Base-by-base conservation (phyloP, 2,113 vertebrate species). In the Diadophis punctatus region DNA sequence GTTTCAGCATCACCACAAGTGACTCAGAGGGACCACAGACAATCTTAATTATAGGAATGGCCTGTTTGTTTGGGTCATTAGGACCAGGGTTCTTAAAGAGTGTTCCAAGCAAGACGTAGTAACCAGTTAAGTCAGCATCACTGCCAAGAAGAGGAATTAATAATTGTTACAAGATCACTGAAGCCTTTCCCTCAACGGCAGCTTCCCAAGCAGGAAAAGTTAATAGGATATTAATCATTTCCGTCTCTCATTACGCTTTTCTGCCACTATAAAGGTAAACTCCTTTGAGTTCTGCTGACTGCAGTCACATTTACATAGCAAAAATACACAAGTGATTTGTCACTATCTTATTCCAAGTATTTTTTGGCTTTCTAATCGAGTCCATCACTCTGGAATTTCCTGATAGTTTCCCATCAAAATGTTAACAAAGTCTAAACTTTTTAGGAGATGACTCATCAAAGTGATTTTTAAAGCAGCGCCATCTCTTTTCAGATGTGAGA, bases 11-110 rank as follows among this genome's bases (percentile, higher is more conserved):
- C 95, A 99, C 98, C 94, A 99, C 97, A 92, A 98, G 98, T 58
- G 99, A 99, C 92, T 98, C 98, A 0, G 98, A 98, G 1, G 99
- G 99, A 43, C 99, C 99, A 0, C 99, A 99, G 91, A 98, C 97
- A 0, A 99, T 98, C 96, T 97, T 98, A 23, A 92, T 52, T 1
- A 99, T 97, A 27, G 98, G 95, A 86, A 99, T 97, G 92, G 88
- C 97, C 96, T 99, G 99, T 86, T 97, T 97, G 14, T 96, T 95
- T 0, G 99, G 98, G 43, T 99, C 99, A 25, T 80, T 96, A 0
- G 98, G 97, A 55, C 95, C 86, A 0, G 99, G 99, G 90, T 99
- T 96, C 86, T 96, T 98, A 96, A 98, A 99, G 56, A 99, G 96
- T 0, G 98, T 99, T 46, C 99, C 99, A 97, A 99, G 96, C 97